Base-by-base conservation (phyloP, 2,113 vertebrate genomes). In the Coregonus clupeaformis region DNA sequence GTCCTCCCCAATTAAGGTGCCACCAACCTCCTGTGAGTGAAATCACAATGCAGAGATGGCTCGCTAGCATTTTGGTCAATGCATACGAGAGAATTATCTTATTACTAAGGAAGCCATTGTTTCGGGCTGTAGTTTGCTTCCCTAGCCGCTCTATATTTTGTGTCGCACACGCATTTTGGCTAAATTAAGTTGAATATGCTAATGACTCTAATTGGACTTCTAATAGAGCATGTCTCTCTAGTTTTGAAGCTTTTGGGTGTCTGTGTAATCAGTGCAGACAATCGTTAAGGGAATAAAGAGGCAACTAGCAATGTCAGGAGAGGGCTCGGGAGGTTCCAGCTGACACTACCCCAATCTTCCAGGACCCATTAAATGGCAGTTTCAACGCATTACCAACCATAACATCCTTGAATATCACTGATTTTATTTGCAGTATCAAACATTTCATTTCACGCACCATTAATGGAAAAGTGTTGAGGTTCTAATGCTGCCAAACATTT, bases 381-480 rank as follows among this genome's bases (percentile, higher is more conserved):
- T 98, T 98, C 95, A 94, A 97, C 94, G 95, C 96, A 98, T 98
- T 98, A 97, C 96, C 96, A 98, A 97, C 97, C 96, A 98, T 98
- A 99, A 98, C 97, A 98, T 96, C 97, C 97, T 99, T 99, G 97
- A 99, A 99, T 99, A 99, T 99, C 98, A 99, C 96, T 98, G 97
- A 97, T 99, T 99, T 99, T 99, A 99, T 99, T 98, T 99, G 96
- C 97, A 97, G 96, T 98, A 99, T 98, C 97, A 98, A 99, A 98
- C 97, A 98, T 99, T 99, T 98, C 96, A 99, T 99, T 99, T 99
- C 97, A 99, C 96, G 96, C 95, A 91, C 96, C 97, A 99, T 99
- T 99, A 99, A 99, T 96, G 94, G 95, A 94, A 92, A 95, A 98
- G 95, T 97, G 96, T 96, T 95, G 94, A 96, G 95, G 95, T 98